Base-by-base conservation (phyloP, 2,113 vertebrate genomes). In the Grammomys surdaster region DNA sequence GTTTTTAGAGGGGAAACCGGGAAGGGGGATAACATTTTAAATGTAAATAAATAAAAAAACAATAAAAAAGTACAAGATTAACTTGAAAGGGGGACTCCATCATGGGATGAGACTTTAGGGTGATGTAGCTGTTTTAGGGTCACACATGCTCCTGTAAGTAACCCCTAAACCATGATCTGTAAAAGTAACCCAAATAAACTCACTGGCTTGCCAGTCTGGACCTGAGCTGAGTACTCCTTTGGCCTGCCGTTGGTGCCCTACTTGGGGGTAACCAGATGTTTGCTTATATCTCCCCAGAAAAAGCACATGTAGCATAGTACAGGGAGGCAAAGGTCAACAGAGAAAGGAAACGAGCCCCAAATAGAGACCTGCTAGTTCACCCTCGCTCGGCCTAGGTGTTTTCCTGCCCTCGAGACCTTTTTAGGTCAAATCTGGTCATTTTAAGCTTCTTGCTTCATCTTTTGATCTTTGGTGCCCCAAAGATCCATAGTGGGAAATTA, bases 331-430 rank as follows among this genome's bases (percentile, higher is more conserved):
- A 95, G 36, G 60, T 40, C 13, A 58, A 65, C 58, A 80, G 72
- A 31, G 54, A n/a, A n/a, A 67, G 72, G 54, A 33, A 63, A 17
- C 4, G n/a, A 36, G 65, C 33, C 77, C 65, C 6, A 36, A 67
- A 46, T 9, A 10, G 31, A 36, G 67, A 77, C 7, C 67, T 13
- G 0, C 20, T 14, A 5, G 0, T 5, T n/a, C 43, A 16, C 24
- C 26, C 0, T 36, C n/a, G 20, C 1, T 36, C 43, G 17, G 89
- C 17, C 31, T 0, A 43, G 54, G 94, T 90, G 82, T 92, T 60
- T 75, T 24, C 16, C 77, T 91, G 88, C 95, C 73, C 93, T 97
- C 72, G 3, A 88, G 88, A 93, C 82, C 92, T 96, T 80, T 40
- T 82, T 88, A 95, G 67, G 33, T 88, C 7, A 78, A 65, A 78